These are phyloP conservation scores for Hydrolagus affinis DNA, from an alignment of 2,113 vertebrate genomes.

Conservation along the genomic window DNA sequence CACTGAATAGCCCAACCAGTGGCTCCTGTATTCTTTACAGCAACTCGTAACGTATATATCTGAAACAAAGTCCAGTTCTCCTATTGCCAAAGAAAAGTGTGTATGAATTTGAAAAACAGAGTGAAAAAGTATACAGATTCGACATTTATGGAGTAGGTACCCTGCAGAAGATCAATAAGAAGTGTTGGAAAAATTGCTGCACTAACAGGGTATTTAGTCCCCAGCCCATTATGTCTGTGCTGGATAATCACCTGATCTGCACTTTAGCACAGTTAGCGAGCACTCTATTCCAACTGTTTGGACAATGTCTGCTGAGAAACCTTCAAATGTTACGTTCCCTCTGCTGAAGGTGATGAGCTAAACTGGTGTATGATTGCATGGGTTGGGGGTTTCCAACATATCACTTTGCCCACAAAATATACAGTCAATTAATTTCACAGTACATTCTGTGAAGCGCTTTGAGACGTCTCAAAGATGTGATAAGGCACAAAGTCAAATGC, in stretches of 20 bases:
- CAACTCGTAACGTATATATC: neutral
- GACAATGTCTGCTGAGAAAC: neutral
- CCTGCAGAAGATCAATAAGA: too few relatives aligned
- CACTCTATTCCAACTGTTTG: too few relatives aligned
- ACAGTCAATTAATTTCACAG: too few relatives aligned
- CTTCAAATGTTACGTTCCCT: neutral
- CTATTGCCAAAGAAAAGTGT: neutral
- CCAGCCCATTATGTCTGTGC: too few relatives aligned
- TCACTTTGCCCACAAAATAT: too few relatives aligned
- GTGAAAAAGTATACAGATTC: neutral
- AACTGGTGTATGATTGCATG: neutral
- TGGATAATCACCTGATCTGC: too few relatives aligned
- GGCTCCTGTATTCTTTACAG: neutral
- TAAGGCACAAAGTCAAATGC: too few relatives aligned
- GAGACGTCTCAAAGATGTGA: too few relatives aligned
- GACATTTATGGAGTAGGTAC: neutral
- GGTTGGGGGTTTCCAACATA: neutral
- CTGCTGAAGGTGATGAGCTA: neutral
- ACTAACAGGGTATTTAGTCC: too few relatives aligned
- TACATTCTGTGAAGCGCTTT: too few relatives aligned
- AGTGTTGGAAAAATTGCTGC: neutral
- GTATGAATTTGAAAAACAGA: neutral
- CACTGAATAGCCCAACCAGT: neutral
- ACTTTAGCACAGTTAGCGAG: too few relatives aligned
- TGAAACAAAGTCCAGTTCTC: neutral